These are phyloP conservation scores for Pachyuromys duprasi DNA, from an alignment of 2,797 vertebrate genomes.

Conservation along the genomic window DNA sequence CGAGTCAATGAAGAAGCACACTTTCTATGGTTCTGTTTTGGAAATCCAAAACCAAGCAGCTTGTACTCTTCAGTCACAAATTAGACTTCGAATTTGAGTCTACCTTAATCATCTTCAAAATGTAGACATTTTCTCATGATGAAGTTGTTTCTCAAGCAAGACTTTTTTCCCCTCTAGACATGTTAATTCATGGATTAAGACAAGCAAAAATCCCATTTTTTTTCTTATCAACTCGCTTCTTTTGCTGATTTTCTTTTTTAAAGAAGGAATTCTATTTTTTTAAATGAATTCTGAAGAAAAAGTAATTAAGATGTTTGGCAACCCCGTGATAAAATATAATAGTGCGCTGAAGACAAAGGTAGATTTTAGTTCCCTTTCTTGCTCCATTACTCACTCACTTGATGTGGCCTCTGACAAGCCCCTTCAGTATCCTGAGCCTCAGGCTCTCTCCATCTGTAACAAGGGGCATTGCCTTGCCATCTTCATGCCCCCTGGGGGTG, in stretches of 20 bases:
- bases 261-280: background rate
- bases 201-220: background rate
- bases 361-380: conserved; percentile 57
- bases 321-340: conserved; percentile 39
- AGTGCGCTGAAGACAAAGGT: background rate
- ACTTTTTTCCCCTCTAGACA: background rate
- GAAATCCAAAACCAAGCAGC: conserved; percentile 38
- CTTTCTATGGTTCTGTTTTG: background rate
- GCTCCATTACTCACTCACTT: conserved; percentile 69
- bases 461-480: background rate
- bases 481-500: conserved; percentile 45
- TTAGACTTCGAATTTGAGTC: conserved; percentile 23
- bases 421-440: conserved; percentile 69
- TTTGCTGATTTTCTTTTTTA: background rate
- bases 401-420: conserved; percentile 74
- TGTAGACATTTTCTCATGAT: background rate
- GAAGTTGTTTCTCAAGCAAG: conserved; percentile 46
- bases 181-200: background rate
- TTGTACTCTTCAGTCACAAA: conserved; percentile 20
- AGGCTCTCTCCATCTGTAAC: conserved; percentile 33
- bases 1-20: conserved; percentile 23
- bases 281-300: conserved; percentile 65
- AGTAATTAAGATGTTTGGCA: conserved; percentile 65
- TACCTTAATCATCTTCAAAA: conserved; percentile 29
- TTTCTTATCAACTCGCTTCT: background rate